Base-by-base conservation (phyloP, 2,113 vertebrate species). In the Asarcornis scutulata region DNA sequence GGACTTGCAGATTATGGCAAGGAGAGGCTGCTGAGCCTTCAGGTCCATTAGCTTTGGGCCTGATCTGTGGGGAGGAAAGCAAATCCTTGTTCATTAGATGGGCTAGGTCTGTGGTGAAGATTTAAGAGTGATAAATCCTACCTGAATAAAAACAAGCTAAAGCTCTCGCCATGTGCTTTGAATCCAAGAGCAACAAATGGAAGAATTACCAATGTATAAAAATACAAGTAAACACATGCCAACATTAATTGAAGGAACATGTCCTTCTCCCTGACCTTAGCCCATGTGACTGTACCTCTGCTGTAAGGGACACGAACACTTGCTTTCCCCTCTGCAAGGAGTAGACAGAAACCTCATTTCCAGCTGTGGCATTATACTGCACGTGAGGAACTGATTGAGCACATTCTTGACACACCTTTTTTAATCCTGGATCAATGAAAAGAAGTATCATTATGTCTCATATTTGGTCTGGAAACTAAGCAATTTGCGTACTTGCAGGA, bases 221-320 rank as follows among this genome's bases (percentile, higher is more conserved):
- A 91, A 94, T 91, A 92, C 58, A 95, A 92, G 86, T 59, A 92
- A 96, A 85, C 92, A 88, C 90, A 91, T 96, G 55, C 86, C 96
- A 95, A 42, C 62, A 36, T 92, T 94, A 96, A 88, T 82, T 91
- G 88, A 50, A 94, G 90, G 71, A 94, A 68, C 46, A 6, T 16
- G 69, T 92, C 95, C 93, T 97, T 96, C 81, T 52, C 48, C 40
- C 27, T 96, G 95, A 95, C 95, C 91, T 95, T 77, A 88, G 53
- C 46, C 64, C 12, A 0, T 82, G 77, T 91, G 93, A 86, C 68
- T 72, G 56, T 36, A 75, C n/a, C 62, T 92, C 74, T 68, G 77
- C 56, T 88, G 18, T 56, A 66, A 86, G 26, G 17, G 67, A 91
- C 55, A 8, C 0, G 2, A 83, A 78, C 74, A 68, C 67, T 80